Conservation (phyloP, 2,888 invertebrate genomes). For the Xanthostigma xanthostigma region DNA sequence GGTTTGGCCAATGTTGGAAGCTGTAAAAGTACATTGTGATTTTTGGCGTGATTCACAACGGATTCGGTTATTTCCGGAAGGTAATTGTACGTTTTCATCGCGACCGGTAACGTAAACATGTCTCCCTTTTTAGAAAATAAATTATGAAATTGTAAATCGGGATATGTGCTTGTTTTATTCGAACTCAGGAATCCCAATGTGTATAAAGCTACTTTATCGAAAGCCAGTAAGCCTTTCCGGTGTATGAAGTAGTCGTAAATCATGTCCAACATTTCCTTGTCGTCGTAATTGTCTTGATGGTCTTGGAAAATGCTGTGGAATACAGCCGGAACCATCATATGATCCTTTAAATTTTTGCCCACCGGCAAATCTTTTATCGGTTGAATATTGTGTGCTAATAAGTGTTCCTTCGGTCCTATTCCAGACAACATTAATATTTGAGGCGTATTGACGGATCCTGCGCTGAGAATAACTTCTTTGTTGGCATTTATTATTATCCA, state of each 20-base stretch:
- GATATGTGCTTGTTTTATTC: constrained; percentile 27
- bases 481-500: constrained; percentile 25
- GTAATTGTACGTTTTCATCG: constrained; percentile 21
- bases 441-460: constrained; percentile 49
- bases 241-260: constrained; percentile 32
- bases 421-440: constrained; percentile 56
- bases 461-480: constrained; percentile 48
- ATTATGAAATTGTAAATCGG: constrained; percentile 36
- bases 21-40: constrained; percentile 5
- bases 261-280: constrained; percentile 16
- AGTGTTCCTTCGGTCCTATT: constrained; percentile 36
- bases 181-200: constrained; percentile 37
- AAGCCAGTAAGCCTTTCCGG: constrained; percentile 29
- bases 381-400: constrained; percentile 30
- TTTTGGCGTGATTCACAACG: constrained; percentile 9
- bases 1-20: constrained; percentile 17
- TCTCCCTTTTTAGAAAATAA: constrained; percentile 22
- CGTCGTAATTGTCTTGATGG: background rate
- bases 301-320: constrained; percentile 4
- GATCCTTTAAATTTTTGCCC: constrained; percentile 41
- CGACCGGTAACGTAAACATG: constrained; percentile 16
- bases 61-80: constrained; percentile 15
- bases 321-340: constrained; percentile 26
- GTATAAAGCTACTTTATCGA: constrained; percentile 19
- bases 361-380: constrained; percentile 32